Base-by-base conservation (phyloP, 1,140 invertebrate species). In the Sinonovacula constricta region DNA sequence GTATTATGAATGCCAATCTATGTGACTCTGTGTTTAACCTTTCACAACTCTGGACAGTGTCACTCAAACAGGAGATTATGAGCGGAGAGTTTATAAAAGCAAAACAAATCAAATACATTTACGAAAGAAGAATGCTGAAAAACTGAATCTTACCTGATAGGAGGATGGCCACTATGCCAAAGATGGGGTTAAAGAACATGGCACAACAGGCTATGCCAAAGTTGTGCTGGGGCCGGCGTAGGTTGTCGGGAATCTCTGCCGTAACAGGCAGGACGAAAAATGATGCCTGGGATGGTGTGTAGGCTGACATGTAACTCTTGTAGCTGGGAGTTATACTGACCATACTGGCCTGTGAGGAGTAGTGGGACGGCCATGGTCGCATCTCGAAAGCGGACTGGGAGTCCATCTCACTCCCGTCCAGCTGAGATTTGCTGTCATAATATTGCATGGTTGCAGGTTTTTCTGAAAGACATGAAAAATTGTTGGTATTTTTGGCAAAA, bases 241-340 rank as follows among this genome's bases (percentile, higher is more conserved):
- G 63, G 22, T 82, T 75, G 39, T 86, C 79, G 2, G 86, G 86
- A 18, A 75, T 65, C 30, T 87, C 85, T 39, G 80, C 62, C 33
- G 84, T 81, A 14, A 87, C 79, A n/a, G 86, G 86, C 51, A 87
- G 75, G 18, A 86, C 74, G 39, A 68, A 78, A 68, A 86, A 87
- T 5, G 86, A 86, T 39, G 84, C 83, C 36, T 84, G 81, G 14
- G 85, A 85, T 75, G 81, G 81, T 0, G 86, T 86, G 79, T 86
- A 85, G 3, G 75, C 57, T 14, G 75, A 78, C 15, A 78, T 62
- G 18, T 78, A 78, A 28, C 53, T 79, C 22, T 83, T 85, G 79
- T 85, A 85, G 39, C 65, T 68, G 3, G 63, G 63, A 3, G 63
- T 68, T 15, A 59, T 72, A 60, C 79, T 81, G 0, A 79, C 76